Base-by-base conservation (phyloP, 2,888 invertebrate genomes). In the Sarcophaga variegata region DNA sequence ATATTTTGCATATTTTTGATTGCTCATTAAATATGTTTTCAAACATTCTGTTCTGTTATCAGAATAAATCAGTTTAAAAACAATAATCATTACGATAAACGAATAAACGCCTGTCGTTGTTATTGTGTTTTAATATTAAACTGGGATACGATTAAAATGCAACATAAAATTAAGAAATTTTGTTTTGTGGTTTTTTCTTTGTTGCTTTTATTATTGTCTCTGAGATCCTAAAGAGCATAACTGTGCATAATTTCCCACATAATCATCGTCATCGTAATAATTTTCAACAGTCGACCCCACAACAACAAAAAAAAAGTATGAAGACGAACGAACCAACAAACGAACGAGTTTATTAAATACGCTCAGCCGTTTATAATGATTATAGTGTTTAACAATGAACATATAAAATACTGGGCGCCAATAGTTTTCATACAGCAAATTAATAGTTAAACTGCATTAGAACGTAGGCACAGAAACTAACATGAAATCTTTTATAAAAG, bases 191-290 rank as follows among this genome's bases (percentile, higher is more conserved):
- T 37, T 37, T 8, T 37, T 10, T 37, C 8, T 37, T 37, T 37
- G 37, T 37, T 37, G 37, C 37, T 37, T 2, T 37, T 37, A 37
- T 8, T 10, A 37, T 85, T 45, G 69, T 74, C 80, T 67, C 71
- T 70, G 74, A 75, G 83, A 67, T 89, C 37, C 37, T 74, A 74
- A 83, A 86, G 67, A 90, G 89, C 91, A 90, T 92, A 91, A 87
- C 92, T 90, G 91, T 92, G 92, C 90, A 91, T 91, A 92, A 91
- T 91, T 92, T 90, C 86, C 88, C 88, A 5, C 37, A 74, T 63
- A 37, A 76, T 76, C 59, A 82, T 77, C 91, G 92, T 90, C 92
- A 92, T 90, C 37, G 37, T 37, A 37, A 37, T 37, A 37, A 37
- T 37, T 37, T 37, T 37, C 37, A 37, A 37, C 89, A 89, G 84